These are phyloP conservation scores for Ooceraea biroi DNA, from an alignment of 1,140 invertebrate species.

Conservation along the genomic window DNA sequence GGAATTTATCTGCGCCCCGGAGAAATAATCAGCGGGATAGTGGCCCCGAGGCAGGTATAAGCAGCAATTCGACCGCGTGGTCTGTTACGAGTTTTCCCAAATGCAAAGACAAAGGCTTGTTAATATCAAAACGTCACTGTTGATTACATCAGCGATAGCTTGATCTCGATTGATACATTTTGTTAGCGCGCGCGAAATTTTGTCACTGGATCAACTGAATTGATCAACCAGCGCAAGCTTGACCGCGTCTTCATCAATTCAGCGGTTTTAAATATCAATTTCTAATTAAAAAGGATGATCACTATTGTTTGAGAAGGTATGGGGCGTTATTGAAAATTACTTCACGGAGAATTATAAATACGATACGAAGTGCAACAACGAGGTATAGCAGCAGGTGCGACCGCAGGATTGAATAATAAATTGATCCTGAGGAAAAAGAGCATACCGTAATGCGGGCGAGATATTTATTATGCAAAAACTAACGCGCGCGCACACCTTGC, in stretches of 20 bases:
- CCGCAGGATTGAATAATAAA: constrained; percentile 74
- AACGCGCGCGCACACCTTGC: constrained; percentile 79
- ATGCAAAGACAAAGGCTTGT: constrained; percentile 39
- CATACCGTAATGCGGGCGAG: constrained; percentile 78
- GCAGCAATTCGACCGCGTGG: constrained; percentile 70
- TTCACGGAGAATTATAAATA: not conserved
- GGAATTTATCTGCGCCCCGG: constrained; percentile 82
- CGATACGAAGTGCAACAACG: not conserved
- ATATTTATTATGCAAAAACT: constrained; percentile 85
- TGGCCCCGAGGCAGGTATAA: constrained; percentile 77
- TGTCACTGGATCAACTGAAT: not conserved
- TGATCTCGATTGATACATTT: not conserved
- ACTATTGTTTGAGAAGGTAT: not conserved
- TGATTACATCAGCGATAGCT: not conserved
- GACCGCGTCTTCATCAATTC: not conserved
- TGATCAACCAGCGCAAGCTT: not conserved
- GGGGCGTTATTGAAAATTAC: not conserved
- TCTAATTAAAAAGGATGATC: not conserved
- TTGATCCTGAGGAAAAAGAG: constrained; percentile 76
- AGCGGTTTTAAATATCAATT: not conserved
- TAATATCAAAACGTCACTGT: not conserved
- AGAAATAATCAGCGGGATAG: constrained; percentile 84
- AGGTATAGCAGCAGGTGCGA: constrained; percentile 46
- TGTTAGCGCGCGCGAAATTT: not conserved
- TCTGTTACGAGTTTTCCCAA: constrained; percentile 40